Base-by-base conservation (phyloP, 2,888 invertebrate species). In the Eupithecia vulgata region DNA sequence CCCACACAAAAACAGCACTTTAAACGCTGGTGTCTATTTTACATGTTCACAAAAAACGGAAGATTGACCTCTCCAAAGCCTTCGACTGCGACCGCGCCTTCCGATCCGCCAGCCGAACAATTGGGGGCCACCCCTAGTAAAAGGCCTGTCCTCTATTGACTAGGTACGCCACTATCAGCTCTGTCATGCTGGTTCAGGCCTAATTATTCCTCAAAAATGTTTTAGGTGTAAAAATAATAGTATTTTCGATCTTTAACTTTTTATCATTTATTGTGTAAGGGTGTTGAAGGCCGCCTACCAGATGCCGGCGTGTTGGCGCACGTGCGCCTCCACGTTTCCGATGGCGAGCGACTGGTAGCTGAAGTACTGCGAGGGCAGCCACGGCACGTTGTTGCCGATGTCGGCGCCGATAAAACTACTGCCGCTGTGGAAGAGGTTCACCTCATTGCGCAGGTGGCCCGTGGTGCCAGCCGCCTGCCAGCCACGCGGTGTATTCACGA, bases 341-440 rank as follows among this genome's bases (percentile, higher is more conserved):
- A 64, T 64, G 21, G 64, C 40, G 21, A 64, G 64, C 21, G 64
- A 40, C 64, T 37, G 37, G 64, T 64, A 64, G n/a, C 21, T 40
- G 64, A 64, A 64, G 64, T 40, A 64, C 64, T 64, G 64, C 21
- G 64, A 40, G 6, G 64, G 64, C 5, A 40, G 64, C 64, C 64
- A 64, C 12, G 64, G 64, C 6, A 64, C 64, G 37, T 64, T 37
- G 64, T 40, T 40, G 64, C 64, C 64, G 13, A 64, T n/a, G 40
- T 64, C 6, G 25, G 64, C 21, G 12, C 1, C 13, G 21, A 4
- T n/a, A 25, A 40, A 64, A 12, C 40, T 13, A 25, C 64, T 40
- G 13, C 64, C 37, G 21, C n/a, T 64, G 40, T 40, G 64, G 64
- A 64, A 64, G 1, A 25, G 64, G 64, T 64, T 64, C 3, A 64